Evolutionary conservation across 2,113 vertebrate genomes (phyloP).

Genomic region (Orthonyx spaldingii): DNA sequence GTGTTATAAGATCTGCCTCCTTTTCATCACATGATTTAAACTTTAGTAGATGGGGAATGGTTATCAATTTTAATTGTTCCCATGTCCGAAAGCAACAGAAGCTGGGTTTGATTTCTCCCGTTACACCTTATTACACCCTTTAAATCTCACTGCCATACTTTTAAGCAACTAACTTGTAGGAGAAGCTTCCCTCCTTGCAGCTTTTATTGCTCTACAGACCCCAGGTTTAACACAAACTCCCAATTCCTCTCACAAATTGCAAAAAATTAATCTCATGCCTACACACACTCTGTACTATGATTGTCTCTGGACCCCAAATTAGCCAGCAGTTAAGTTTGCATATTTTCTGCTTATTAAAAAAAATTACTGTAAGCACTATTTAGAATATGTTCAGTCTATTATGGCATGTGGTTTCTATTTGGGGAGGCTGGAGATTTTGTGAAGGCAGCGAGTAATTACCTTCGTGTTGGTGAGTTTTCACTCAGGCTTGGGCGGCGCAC

Average conservation of each 20-base stretch:
- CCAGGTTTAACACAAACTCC: conserved; percentile 54
- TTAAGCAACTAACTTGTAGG: background rate
- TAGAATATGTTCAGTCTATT: conserved; percentile 72
- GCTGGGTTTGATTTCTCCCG: conserved; percentile 7
- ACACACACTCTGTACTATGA: conserved; percentile 18
- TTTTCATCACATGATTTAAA: background rate
- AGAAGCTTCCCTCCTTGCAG: conserved; percentile 5
- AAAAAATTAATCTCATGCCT: conserved; percentile 23
- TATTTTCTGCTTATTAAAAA: conserved; percentile 95
- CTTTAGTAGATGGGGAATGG: background rate
- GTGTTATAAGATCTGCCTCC: background rate
- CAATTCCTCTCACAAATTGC: conserved; percentile 52
- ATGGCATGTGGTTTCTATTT: conserved; percentile 98
- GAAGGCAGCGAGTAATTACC: conserved; percentile 81
- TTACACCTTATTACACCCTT: background rate
- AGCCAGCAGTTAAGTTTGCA: conserved; percentile 82
- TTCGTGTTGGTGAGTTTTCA: conserved; percentile 74
- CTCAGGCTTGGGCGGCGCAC: conserved; percentile 71
- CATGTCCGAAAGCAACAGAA: background rate
- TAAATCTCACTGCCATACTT: background rate
- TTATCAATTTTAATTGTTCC: conserved; percentile 25
- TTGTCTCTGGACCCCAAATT: conserved; percentile 76
- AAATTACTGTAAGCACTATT: conserved; percentile 81
- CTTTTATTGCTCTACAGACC: conserved; percentile 48
- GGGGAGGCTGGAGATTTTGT: conserved; percentile 79